A percentile compares a stretch with the other conserved stretches of the same genome.
These are phyloP conservation scores for Zonotrichia albicollis DNA, from an alignment of 2,797 vertebrate genomes.

Conservation along the genomic window DNA sequence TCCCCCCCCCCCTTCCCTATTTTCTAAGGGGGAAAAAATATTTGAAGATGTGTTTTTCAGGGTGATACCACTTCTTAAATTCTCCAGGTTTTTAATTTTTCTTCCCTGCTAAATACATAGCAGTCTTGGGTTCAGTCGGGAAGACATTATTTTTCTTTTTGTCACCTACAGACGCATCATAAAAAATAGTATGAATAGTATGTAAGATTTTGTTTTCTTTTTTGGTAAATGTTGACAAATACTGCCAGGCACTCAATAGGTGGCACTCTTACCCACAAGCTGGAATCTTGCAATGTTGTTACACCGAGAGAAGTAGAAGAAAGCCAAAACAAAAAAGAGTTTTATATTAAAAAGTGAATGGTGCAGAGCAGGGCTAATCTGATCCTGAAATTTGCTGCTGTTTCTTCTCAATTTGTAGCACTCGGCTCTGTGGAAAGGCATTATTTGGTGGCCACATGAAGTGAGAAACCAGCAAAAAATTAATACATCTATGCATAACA, in stretches of 20 bases:
- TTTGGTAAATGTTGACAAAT: background rate
- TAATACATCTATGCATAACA: background rate
- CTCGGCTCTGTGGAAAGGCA: background rate
- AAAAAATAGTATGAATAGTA: background rate
- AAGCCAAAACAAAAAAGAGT: background rate
- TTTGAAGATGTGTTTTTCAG: background rate
- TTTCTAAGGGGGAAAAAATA: background rate
- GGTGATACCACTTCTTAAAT: background rate
- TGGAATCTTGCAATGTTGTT: background rate
- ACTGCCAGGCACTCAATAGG: constrained; percentile 55
- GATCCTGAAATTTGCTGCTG: background rate
- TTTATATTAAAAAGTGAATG: constrained; percentile 19
- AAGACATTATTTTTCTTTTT: background rate
- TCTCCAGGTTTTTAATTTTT: background rate
- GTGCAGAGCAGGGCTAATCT: background rate
- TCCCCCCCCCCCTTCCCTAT: background rate
- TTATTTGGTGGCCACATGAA: background rate
- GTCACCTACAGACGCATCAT: background rate
- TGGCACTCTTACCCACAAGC: constrained; percentile 72
- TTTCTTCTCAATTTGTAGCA: background rate
- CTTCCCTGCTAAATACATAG: background rate
- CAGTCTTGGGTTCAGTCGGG: background rate
- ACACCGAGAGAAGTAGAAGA: background rate
- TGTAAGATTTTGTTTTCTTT: background rate
- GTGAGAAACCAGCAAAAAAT: background rate